A percentile compares a stretch with the other conserved stretches of the same genome.
Conservation (phyloP, 2,113 vertebrate genomes). For the Xenopus laevis region DNA sequence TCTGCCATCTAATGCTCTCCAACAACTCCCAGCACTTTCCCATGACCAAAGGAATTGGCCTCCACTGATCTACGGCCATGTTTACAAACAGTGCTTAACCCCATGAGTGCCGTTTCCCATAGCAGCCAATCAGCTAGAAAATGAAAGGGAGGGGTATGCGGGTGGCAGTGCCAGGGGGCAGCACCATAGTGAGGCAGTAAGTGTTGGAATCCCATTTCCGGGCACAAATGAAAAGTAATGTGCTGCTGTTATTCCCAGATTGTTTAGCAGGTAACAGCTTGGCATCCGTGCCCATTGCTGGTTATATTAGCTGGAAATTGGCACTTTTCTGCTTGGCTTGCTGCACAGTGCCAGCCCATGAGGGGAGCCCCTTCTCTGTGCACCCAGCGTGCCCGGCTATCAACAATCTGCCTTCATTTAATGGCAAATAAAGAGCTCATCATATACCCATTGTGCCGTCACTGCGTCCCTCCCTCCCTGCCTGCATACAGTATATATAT, state of each 20-base stretch:
- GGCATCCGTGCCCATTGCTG: not conserved
- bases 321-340: slow-evolving; percentile 35
- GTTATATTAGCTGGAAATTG: slow-evolving; percentile 35
- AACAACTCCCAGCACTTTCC: no score
- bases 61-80: no score
- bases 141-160: not conserved
- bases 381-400: slow-evolving; percentile 1
- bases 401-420: slow-evolving; percentile 1
- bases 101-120: no score
- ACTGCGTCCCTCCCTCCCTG: no score
- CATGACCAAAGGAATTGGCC: no score
- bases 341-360: not conserved
- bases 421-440: not conserved
- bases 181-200: no score
- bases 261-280: not conserved
- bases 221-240: not conserved
- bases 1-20: not conserved
- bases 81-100: no score
- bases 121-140: no score
- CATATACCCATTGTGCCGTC: not conserved
- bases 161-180: no score
- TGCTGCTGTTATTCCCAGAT: not conserved
- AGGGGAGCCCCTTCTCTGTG: slow-evolving; percentile 11
- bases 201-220: no score
- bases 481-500: no score